These are phyloP conservation scores for Nycticebus coucang DNA, from an alignment of 2,113 vertebrate species.

Conservation along the genomic window DNA sequence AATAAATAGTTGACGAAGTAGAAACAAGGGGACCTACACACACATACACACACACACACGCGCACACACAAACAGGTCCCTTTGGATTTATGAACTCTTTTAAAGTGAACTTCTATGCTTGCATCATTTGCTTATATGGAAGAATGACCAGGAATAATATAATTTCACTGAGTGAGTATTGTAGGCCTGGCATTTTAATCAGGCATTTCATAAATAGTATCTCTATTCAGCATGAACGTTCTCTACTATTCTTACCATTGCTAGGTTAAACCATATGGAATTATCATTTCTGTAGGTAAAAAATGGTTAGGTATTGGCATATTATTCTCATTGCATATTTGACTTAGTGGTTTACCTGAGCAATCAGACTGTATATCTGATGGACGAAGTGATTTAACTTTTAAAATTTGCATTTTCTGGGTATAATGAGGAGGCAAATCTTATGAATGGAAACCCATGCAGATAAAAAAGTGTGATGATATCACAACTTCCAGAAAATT, in stretches of 20 bases:
- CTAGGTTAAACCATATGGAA: not conserved
- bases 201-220: not conserved
- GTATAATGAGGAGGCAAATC: constrained; percentile 87
- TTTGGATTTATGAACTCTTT: not conserved
- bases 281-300: not conserved
- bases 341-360: not conserved
- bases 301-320: not conserved
- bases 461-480: constrained; percentile 85
- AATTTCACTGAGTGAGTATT: not conserved
- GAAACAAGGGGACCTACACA: not conserved
- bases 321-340: not conserved
- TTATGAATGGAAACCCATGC: constrained; percentile 83
- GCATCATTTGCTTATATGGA: not conserved
- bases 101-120: not conserved
- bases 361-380: not conserved
- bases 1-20: constrained; percentile 27
- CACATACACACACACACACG: not conserved
- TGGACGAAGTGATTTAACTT: constrained; percentile 58
- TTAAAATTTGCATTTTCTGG: constrained; percentile 79
- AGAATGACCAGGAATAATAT: not conserved
- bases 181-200: not conserved
- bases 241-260: not conserved
- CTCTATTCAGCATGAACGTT: not conserved
- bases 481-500: constrained; percentile 85
- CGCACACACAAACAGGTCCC: not conserved